These are phyloP conservation scores for Lordiphosa collinella DNA, from an alignment of 1,140 invertebrate genomes.

Conservation along the genomic window DNA sequence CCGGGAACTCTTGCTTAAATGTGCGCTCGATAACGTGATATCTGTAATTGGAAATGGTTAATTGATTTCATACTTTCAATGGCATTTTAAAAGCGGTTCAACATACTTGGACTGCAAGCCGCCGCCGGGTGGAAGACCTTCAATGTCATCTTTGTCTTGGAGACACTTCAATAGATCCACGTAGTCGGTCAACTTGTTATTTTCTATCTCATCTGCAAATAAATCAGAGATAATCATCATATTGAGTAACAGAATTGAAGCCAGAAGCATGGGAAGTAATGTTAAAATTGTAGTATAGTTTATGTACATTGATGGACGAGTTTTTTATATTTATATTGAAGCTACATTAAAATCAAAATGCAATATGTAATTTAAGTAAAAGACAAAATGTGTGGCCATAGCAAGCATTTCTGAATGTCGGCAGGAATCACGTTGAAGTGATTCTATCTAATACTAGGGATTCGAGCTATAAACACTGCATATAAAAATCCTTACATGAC, in stretches of 20 bases:
- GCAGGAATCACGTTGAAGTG: too few species aligned
- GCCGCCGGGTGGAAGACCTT: conserved; percentile 77
- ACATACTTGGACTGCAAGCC: conserved; percentile 76
- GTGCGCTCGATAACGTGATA: conserved; percentile 76
- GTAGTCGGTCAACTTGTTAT: conserved; percentile 58
- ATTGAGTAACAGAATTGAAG: not conserved
- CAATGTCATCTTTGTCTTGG: conserved; percentile 66
- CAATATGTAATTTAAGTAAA: conserved; percentile 40
- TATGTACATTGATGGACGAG: conserved; percentile 46
- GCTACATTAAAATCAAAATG: conserved; percentile 63
- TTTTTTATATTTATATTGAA: conserved; percentile 39
- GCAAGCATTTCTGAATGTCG: conserved; percentile 16
- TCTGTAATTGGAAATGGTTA: conserved; percentile 38
- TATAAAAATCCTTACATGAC: too few species aligned
- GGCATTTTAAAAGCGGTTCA: not conserved
- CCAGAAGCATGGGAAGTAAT: not conserved
- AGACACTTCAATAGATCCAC: conserved; percentile 68
- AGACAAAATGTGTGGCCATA: conserved; percentile 40
- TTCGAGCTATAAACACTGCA: too few species aligned
- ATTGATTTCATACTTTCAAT: not conserved
- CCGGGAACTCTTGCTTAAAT: conserved; percentile 72
- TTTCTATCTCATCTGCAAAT: conserved; percentile 70
- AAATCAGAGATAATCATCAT: conserved; percentile 19
- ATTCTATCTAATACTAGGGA: too few species aligned
- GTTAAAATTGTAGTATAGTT: conserved; percentile 21